Percentiles rank a stretch among this genome's conserved stretches.
Conservation (phyloP, 2,797 vertebrate genomes). For the Gymnothorax javanicus region DNA sequence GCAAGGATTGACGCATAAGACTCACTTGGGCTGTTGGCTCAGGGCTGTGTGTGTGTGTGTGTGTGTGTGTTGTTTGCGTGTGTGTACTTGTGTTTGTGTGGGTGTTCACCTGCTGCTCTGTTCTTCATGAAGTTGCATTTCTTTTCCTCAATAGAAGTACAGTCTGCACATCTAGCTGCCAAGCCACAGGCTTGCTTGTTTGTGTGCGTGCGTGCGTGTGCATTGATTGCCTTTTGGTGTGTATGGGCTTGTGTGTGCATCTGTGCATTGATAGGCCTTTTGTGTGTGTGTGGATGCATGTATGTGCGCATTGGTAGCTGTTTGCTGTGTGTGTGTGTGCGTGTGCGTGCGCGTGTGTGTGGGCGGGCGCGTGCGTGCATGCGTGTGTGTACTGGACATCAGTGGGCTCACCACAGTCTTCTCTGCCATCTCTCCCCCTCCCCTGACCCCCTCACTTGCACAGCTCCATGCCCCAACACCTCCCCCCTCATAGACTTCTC, state of each 20-base stretch:
- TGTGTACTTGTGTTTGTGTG: no score
- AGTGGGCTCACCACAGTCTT: constrained; percentile 83
- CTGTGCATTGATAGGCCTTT: background rate
- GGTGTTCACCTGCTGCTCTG: no score
- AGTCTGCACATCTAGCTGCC: no score
- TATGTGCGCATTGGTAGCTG: background rate
- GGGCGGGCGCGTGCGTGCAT: background rate
- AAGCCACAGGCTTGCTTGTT: background rate
- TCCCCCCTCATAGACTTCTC: constrained; percentile 98
- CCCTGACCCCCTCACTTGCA: constrained; percentile 60
- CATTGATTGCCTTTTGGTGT: no score
- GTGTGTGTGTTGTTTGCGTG: background rate
- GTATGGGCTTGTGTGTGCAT: background rate
- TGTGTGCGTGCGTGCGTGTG: background rate
- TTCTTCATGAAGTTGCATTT: no score
- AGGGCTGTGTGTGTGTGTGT: background rate
- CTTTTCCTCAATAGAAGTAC: no score
- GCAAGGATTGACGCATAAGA: background rate
- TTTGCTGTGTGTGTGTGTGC: background rate
- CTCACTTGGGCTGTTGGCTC: background rate
- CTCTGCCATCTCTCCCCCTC: constrained; percentile 68
- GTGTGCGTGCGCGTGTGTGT: constrained; percentile 2
- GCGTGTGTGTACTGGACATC: background rate
- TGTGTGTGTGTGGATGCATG: background rate
- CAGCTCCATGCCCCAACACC: constrained; percentile 89